Conservation (phyloP, 2,113 vertebrate species). For the Nematolebias whitei region DNA sequence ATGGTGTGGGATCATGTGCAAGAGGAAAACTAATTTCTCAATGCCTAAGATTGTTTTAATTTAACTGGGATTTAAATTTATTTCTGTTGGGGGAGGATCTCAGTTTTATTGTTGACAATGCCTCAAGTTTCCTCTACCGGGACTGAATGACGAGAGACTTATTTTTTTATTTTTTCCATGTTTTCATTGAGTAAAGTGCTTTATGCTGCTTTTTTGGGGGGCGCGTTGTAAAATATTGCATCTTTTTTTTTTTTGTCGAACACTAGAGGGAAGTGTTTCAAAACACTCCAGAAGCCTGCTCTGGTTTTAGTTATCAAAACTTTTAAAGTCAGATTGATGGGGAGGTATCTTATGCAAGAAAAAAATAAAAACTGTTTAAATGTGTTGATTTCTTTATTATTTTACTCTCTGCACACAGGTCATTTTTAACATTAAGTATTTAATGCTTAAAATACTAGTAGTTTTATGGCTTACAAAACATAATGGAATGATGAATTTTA, state of each 20-base stretch:
- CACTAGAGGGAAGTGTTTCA: slow-evolving; percentile 74
- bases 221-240: too few relatives aligned
- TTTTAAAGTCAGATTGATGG: slow-evolving; percentile 12
- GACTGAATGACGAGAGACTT: slow-evolving; percentile 15
- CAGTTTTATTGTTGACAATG: slow-evolving; percentile 14
- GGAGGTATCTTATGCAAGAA: slow-evolving; percentile 27
- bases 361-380: slow-evolving; percentile 1
- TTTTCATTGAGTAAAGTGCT: slow-evolving; percentile 3
- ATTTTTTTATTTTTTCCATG: slow-evolving; percentile 9
- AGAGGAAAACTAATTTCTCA: background rate
- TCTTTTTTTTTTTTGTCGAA: too few relatives aligned
- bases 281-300: slow-evolving; percentile 35
- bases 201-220: slow-evolving; percentile 31
- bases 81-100: background rate
- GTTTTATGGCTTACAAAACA: too few relatives aligned
- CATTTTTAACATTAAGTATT: background rate
- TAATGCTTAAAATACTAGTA: too few relatives aligned
- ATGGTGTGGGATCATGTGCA: slow-evolving; percentile 45
- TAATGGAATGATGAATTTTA: too few relatives aligned
- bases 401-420: background rate
- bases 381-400: background rate
- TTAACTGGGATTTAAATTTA: background rate
- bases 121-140: slow-evolving; percentile 18
- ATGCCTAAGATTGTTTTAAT: background rate
- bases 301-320: slow-evolving; percentile 17